Evolutionary conservation across 1,140 invertebrate genomes (phyloP), one percentile per base, ranked within the genome.

Genomic region (Solenopsis fugax): DNA sequence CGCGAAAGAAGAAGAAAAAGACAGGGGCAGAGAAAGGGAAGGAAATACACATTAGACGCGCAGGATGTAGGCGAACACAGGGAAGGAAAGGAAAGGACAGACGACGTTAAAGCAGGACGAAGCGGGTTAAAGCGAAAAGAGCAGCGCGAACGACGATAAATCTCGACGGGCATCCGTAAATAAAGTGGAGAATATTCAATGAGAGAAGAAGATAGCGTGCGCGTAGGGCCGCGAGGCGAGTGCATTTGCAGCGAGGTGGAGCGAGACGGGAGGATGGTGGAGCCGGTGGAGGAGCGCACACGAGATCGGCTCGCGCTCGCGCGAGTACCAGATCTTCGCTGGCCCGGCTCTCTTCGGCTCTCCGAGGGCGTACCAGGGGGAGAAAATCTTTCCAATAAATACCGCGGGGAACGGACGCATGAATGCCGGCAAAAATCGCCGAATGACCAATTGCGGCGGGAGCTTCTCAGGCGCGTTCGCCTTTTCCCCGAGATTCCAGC

Each of bases 131-230:
- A 85, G 37, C 73, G 73, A 78, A 76, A 56, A 78, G 60, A 60
- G 73, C 82, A 85, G 71, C 73, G 73, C 82, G 73, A 85, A 85
- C 82, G 60, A 65, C 86, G 93, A 95, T 94, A 95, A 95, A 95
- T 94, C 93, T 92, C 92, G 88, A 89, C 87, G 90, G 65, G 88
- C 80, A 91, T 81, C 91, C 93, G 93, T 93, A 94, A 95, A 95
- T 94, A 94, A 94, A 91, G 87, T 91, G 78, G 73, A 82, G 93
- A 94, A 94, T 94, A 94, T 95, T 93, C 93, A 93, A 94, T 93
- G 92, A 93, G 93, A 87, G 77, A 56, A 21, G 50, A 71, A 85
- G 89, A 87, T 60, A 73, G 82, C 50, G 77, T 34, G 88, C 85
- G 89, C 71, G 84, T 69, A 87, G 58, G 52, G 82, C 87, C 62